phyloP scores from a whole-genome alignment of 2,797 vertebrate genomes.

The Eremophila alpestris region DNA sequence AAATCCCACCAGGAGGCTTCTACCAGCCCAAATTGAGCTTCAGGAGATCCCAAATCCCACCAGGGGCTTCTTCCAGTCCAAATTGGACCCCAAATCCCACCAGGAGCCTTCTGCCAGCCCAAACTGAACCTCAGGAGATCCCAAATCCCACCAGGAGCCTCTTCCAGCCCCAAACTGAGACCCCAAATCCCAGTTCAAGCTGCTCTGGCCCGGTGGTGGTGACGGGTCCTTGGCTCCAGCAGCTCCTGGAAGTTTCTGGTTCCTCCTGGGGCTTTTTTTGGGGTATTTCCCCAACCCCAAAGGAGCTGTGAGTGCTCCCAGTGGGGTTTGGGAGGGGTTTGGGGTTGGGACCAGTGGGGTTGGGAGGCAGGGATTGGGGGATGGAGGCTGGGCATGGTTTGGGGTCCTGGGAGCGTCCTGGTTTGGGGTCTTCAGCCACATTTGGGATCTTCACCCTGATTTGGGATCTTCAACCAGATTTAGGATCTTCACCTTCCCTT shows the following conservation, averaged over 20 bases:
- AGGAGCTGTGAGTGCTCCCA: too few relatives aligned
- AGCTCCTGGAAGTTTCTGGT: background rate
- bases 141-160: too few relatives aligned
- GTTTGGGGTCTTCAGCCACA: background rate
- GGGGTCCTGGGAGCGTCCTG: background rate
- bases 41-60: background rate
- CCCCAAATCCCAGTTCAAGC: background rate
- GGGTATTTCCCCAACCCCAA: background rate
- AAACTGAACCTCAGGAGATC: too few relatives aligned
- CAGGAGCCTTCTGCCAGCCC: too few relatives aligned
- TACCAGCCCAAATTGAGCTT: background rate
- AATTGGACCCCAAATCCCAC: too few relatives aligned
- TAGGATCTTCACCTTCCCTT: too few relatives aligned
- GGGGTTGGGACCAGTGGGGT: accelerated
- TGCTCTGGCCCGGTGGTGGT: background rate
- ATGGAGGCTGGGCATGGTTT: too few relatives aligned
- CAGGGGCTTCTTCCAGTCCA: too few relatives aligned
- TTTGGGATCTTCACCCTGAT: too few relatives aligned
- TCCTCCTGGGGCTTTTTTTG: background rate
- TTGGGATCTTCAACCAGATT: too few relatives aligned
- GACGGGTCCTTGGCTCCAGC: background rate
- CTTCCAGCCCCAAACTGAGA: background rate
- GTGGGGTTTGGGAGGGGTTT: background rate
- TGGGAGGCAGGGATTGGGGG: background rate
- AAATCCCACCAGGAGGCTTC: background rate